Base-by-base conservation (phyloP, 2,113 vertebrate genomes). In the Nanorana parkeri region DNA sequence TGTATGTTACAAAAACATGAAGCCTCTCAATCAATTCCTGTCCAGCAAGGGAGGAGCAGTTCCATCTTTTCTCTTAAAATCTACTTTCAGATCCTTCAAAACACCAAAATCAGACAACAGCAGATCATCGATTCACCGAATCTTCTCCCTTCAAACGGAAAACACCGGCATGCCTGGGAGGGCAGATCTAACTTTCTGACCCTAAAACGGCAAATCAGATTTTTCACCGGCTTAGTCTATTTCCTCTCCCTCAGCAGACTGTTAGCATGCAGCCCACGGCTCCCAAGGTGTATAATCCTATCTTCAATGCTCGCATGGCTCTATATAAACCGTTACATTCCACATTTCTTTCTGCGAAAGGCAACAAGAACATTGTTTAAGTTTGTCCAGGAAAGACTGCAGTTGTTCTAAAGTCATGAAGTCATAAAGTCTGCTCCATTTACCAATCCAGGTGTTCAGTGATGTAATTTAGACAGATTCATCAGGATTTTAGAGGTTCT, bases 211-310 rank as follows among this genome's bases (percentile, higher is more conserved):
- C 26, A 71, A 71, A 71, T 71, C 17, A 5, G 68, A 71, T 71
- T 71, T 71, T 54, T 71, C 68, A 71, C 47, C 54, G 68, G 68
- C 51, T 71, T 51, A 71, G 54, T 51, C 15, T 71, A 71, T 71
- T 71, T 71, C 68, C 68, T 71, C 68, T 71, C 21, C 68, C 54
- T 26, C 51, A 71, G 26, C 26, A 51, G 54, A 71, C 26, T 71
- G 68, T 54, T 54, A 54, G 21, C 68, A 54, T 24, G 47, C 16
- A 26, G 11, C 24, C 17, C 23, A 15, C 47, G 51, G 68, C 68
- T 15, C 41, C 41, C 24, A 51, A 71, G 68, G 68, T 71, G 68
- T 71, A 28, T 71, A 71, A 71, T 71, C 68, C 68, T 28, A 71
- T 71, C 47, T 54, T 71, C 17, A 71, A 71, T 54, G 68, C 68